Evolutionary conservation across 2,888 invertebrate species (phyloP), one percentile per base, ranked within the genome.

Genomic region (Chrysolina oricalcia): DNA sequence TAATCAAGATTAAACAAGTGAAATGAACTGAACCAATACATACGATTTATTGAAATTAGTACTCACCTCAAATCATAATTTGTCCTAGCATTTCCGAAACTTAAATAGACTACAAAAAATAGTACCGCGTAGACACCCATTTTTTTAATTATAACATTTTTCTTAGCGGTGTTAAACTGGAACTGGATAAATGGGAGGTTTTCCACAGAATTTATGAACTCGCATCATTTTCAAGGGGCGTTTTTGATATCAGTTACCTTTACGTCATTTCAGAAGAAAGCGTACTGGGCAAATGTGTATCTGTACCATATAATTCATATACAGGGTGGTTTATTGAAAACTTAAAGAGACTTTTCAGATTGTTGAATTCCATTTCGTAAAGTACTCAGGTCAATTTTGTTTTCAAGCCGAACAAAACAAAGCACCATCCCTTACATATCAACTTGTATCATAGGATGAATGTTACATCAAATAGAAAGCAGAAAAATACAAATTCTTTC

Each of bases 81-180:
- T 43, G 43, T 40, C 11, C 63, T 68, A 48, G 65, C 62, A 64
- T 70, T 73, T 56, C 41, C 66, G 66, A 65, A 75, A 63, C 59
- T 62, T 62, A 70, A 27, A 68, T 67, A 53, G 63, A 71, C 41
- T 53, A 70, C 70, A 35, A 66, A 41, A 53, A 72, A 59, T 72
- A 70, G 15, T 50, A 76, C 8, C 5, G 63, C 53, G 23, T 56
- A 63, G 23, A 63, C 27, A 27, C 50, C 64, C 72, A 76, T 71
- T 71, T 66, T 76, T 23, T 70, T 53, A n/a, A 41, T 69, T 50
- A 75, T 63, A 48, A 70, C 68, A 72, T 72, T 50, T 68, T 69
- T 35, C 53, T n/a, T 27, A 53, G 53, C 23, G 48, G 40, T 50
- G 17, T 56, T n/a, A 48, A 17, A 65, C 23, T 17, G 70, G 35